Percentiles rank a stretch among this genome's conserved stretches.
Evolutionary conservation across 2,888 invertebrate genomes (phyloP).

Genomic region (Carterocephalus palaemon): DNA sequence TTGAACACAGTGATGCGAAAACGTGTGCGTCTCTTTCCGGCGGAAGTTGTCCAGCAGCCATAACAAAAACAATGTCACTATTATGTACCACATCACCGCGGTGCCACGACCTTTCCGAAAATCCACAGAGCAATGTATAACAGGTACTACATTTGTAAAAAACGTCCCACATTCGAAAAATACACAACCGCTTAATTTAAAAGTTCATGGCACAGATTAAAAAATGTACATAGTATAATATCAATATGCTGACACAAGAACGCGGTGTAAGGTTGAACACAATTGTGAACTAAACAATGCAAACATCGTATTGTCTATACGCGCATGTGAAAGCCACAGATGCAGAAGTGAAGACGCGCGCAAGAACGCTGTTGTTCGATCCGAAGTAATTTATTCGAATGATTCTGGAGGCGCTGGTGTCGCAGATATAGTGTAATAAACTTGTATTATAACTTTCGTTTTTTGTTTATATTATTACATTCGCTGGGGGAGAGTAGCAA

Average conservation of each 20-base stretch:
- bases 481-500: conserved; percentile 4
- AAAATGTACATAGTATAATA: conserved; percentile 8
- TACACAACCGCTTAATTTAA: background rate
- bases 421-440: conserved; percentile 39
- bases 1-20: conserved; percentile 61
- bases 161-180: conserved; percentile 17
- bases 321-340: conserved; percentile 50
- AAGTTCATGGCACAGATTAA: conserved; percentile 15
- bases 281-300: conserved; percentile 32
- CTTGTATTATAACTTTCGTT: conserved; percentile 15
- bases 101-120: conserved; percentile 37
- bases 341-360: conserved; percentile 41
- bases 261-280: conserved; percentile 12
- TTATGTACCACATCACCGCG: conserved; percentile 64
- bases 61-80: conserved; percentile 64
- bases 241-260: conserved; percentile 20
- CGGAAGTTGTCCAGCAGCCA: conserved; percentile 68
- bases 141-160: conserved; percentile 26
- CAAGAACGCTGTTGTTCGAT: conserved; percentile 40
- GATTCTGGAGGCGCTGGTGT: conserved; percentile 41
- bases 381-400: conserved; percentile 40
- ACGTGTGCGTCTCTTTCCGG: conserved; percentile 53
- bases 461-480: conserved; percentile 7
- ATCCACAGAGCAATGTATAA: conserved; percentile 35
- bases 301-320: conserved; percentile 37